Percentiles rank a stretch among this genome's conserved stretches.
Evolutionary conservation across 1,140 invertebrate species (phyloP).

Genomic region (Mizuhopecten yessoensis): DNA sequence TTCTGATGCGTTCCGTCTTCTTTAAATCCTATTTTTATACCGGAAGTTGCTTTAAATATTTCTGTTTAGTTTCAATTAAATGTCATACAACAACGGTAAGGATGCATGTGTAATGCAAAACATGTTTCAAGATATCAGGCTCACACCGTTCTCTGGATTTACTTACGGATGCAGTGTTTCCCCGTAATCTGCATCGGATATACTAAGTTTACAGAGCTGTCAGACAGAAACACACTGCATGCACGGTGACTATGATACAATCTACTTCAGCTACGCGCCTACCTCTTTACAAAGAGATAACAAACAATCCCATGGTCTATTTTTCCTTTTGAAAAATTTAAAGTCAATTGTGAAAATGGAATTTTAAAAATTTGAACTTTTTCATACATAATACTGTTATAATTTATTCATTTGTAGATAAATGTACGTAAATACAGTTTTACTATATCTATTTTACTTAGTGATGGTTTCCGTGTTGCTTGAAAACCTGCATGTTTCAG

Average conservation of each 20-base stretch:
- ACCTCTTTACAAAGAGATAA: background rate
- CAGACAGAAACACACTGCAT: background rate
- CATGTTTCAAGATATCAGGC: background rate
- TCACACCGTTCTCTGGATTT: background rate
- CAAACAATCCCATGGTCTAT: too few relatives aligned
- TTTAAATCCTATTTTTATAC: background rate
- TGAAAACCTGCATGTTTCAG: too few relatives aligned
- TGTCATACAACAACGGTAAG: background rate
- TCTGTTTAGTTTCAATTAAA: conserved; percentile 39
- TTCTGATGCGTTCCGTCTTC: background rate
- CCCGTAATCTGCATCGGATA: background rate
- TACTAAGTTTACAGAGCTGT: background rate
- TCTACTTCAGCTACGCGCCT: background rate
- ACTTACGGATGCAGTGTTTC: background rate
- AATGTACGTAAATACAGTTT: too few relatives aligned
- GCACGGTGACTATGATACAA: background rate
- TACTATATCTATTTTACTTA: too few relatives aligned
- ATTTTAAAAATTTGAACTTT: too few relatives aligned
- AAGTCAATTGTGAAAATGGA: too few relatives aligned
- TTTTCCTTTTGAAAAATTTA: too few relatives aligned
- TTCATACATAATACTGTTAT: too few relatives aligned
- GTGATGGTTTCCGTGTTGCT: too few relatives aligned
- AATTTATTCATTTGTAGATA: too few relatives aligned
- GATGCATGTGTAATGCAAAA: background rate
- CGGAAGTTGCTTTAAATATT: conserved; percentile 8